These are phyloP conservation scores for Epinephelus moara DNA, from an alignment of 2,113 vertebrate genomes.

Conservation along the genomic window DNA sequence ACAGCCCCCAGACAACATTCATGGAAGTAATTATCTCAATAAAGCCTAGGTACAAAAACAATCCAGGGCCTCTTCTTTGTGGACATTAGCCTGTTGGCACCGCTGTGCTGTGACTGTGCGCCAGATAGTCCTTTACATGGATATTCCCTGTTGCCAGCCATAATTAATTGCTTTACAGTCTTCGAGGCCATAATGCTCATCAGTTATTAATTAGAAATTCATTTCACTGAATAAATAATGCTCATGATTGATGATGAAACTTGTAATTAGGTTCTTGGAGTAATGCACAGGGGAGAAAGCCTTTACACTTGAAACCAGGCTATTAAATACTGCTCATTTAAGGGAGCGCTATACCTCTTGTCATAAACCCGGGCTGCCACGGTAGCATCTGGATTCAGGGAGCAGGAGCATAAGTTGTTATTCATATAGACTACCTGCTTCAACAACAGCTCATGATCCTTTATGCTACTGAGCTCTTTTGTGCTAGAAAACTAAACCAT, in stretches of 20 bases:
- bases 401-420: conserved; percentile 60
- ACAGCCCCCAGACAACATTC: conserved; percentile 58
- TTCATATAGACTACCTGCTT: conserved; percentile 54
- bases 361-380: conserved; percentile 74
- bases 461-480: conserved; percentile 49
- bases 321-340: conserved; percentile 89
- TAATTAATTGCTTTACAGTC: conserved; percentile 98
- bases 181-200: conserved; percentile 99
- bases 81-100: conserved; percentile 85
- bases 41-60: conserved; percentile 74
- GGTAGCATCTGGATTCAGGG: conserved; percentile 68
- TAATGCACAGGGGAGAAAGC: conserved; percentile 88
- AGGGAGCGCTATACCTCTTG: conserved; percentile 79
- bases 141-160: conserved; percentile 91
- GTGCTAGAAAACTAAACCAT: conserved; percentile 47
- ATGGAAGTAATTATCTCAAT: conserved; percentile 78
- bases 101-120: conserved; percentile 85
- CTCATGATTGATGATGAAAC: conserved; percentile 99
- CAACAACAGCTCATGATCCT: conserved; percentile 47
- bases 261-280: conserved; percentile 97
- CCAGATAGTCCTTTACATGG: conserved; percentile 87
- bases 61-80: conserved; percentile 80
- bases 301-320: conserved; percentile 87
- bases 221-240: conserved; percentile 99
- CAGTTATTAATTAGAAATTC: conserved; percentile 99